A percentile compares a stretch with the other conserved stretches of the same genome.
Conservation (phyloP, 2,113 vertebrate genomes). For the Mola mola region DNA sequence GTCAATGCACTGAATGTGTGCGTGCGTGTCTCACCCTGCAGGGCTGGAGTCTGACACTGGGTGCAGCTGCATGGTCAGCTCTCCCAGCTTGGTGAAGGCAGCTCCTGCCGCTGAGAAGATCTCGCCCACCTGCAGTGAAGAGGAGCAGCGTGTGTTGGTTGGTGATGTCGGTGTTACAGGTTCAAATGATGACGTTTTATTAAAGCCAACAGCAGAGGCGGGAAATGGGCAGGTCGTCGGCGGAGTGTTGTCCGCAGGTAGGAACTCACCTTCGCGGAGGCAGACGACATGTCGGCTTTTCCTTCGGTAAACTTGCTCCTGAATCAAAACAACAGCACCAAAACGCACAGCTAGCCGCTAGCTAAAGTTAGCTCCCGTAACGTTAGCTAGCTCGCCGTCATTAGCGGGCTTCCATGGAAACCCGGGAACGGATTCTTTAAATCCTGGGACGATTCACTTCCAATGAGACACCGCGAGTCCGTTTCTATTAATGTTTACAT, state of each 20-base stretch:
- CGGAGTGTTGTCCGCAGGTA: not conserved
- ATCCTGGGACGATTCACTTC: not conserved
- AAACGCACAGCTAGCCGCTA: constrained; percentile 36
- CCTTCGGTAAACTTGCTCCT: not conserved
- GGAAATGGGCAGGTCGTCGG: too few species aligned
- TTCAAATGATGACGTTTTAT: not conserved
- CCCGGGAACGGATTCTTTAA: not conserved
- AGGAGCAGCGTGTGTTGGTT: not conserved
- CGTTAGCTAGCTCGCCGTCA: constrained; percentile 14
- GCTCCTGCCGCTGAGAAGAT: constrained; percentile 93
- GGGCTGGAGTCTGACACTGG: constrained; percentile 92
- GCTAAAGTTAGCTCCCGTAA: constrained; percentile 46
- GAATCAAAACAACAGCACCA: constrained; percentile 20
- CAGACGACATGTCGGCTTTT: constrained; percentile 76
- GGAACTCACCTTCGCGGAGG: constrained; percentile 80
- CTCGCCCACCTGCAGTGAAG: constrained; percentile 86
- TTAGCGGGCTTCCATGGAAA: constrained; percentile 45
- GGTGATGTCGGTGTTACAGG: not conserved
- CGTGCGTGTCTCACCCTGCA: constrained; percentile 83
- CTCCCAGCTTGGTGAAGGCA: constrained; percentile 92
- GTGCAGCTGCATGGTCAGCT: constrained; percentile 94
- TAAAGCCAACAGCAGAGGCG: too few species aligned
- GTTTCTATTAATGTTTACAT: not conserved
- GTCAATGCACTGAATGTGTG: too few species aligned
- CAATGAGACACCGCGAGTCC: fast-evolving